These are phyloP conservation scores for Lamprotornis superbus DNA, from an alignment of 2,113 vertebrate species.

Conservation along the genomic window DNA sequence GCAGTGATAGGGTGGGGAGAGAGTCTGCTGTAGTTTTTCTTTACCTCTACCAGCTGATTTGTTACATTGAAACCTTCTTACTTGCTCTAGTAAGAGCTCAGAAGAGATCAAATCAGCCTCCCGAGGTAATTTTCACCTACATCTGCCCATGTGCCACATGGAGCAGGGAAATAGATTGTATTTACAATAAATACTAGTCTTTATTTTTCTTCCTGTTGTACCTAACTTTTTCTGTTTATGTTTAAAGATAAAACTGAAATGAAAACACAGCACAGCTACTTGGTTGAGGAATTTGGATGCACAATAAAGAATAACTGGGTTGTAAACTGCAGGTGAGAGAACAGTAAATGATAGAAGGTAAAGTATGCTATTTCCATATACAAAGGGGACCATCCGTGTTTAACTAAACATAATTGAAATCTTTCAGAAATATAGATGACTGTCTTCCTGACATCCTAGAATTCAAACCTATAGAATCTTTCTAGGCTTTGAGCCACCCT, in stretches of 20 bases:
- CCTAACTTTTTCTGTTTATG: neutral
- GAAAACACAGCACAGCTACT: neutral
- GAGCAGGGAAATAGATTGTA: neutral
- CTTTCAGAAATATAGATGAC: neutral
- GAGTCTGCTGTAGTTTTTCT: neutral
- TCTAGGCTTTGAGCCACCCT: neutral
- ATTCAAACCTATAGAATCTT: neutral
- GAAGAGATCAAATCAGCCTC: neutral
- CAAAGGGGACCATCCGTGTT: neutral
- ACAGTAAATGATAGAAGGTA: neutral
- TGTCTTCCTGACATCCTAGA: neutral
- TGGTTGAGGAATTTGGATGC: neutral
- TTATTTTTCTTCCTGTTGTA: neutral
- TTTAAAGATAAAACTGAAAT: neutral
- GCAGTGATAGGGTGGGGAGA: fast-evolving
- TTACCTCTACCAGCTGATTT: neutral
- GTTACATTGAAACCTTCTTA: neutral
- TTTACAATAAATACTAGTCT: neutral
- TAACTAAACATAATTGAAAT: neutral
- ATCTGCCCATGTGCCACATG: neutral
- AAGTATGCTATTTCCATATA: neutral
- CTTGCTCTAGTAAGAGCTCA: neutral
- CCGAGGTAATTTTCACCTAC: neutral
- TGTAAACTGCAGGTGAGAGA: neutral
- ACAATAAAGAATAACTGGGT: neutral